Evolutionary conservation across 1,140 invertebrate genomes (phyloP).

Genomic region (Calycopis cecrops): DNA sequence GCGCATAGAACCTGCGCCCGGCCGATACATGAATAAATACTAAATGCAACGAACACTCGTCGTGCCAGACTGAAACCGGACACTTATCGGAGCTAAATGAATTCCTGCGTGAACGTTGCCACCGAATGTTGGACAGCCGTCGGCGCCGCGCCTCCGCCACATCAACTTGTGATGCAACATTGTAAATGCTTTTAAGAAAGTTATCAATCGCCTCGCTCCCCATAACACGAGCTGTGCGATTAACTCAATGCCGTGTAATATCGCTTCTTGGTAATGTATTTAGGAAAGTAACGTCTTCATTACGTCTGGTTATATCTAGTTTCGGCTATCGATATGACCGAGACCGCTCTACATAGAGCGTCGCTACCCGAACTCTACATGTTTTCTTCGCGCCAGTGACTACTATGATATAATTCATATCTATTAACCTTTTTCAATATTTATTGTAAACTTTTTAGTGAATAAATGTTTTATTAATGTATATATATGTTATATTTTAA

Average conservation of each 20-base stretch:
- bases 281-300: too few species aligned
- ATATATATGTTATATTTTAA: too few species aligned
- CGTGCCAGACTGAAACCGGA: slow-evolving; percentile 71
- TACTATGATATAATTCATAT: too few species aligned
- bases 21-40: slow-evolving; percentile 70
- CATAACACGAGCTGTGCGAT: not conserved
- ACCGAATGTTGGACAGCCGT: slow-evolving; percentile 51
- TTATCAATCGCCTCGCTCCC: slow-evolving; percentile 23
- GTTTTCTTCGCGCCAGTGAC: too few species aligned
- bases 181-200: slow-evolving; percentile 33
- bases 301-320: too few species aligned
- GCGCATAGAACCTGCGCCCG: slow-evolving; percentile 59
- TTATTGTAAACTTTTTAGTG: too few species aligned
- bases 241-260: not conserved
- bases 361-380: too few species aligned
- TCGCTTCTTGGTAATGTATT: too few species aligned
- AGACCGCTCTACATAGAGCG: too few species aligned
- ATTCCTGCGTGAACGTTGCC: slow-evolving; percentile 68
- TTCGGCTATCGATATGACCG: too few species aligned
- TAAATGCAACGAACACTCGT: slow-evolving; percentile 60
- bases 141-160: slow-evolving; percentile 40
- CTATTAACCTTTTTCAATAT: too few species aligned
- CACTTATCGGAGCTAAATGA: slow-evolving; percentile 68
- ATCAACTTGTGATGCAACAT: slow-evolving; percentile 46
- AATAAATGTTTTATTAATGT: too few species aligned